Conservation (phyloP, 2,113 vertebrate genomes). For the Addax nasomaculatus region DNA sequence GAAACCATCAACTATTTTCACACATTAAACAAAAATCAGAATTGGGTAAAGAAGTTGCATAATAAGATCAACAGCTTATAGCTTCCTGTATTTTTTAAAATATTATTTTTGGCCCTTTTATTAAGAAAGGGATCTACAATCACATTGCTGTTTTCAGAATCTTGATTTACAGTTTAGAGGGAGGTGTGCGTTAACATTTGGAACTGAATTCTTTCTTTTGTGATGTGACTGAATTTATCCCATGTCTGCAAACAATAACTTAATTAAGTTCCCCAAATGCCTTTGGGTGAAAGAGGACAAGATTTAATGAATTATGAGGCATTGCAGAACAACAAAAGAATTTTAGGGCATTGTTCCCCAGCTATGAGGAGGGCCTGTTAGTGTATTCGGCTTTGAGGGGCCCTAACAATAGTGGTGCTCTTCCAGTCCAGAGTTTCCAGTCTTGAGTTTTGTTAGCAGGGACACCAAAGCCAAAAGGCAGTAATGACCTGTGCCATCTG, state of each 20-base stretch:
- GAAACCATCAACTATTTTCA: background rate
- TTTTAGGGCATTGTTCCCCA: conserved; percentile 45
- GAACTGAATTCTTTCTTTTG: conserved; percentile 27
- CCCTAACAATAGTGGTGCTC: background rate
- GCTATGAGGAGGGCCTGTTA: background rate
- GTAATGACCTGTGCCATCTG: background rate
- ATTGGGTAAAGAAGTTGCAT: background rate
- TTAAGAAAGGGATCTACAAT: background rate
- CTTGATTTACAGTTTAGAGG: background rate
- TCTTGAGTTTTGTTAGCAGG: background rate
- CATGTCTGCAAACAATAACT: conserved; percentile 46
- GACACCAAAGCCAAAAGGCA: background rate
- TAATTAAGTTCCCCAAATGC: conserved; percentile 37
- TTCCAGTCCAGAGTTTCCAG: background rate
- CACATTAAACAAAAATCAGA: background rate
- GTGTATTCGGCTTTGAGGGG: background rate
- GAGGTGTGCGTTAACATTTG: background rate
- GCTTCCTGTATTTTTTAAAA: background rate
- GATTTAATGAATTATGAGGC: conserved; percentile 11
- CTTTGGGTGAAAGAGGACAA: conserved; percentile 32
- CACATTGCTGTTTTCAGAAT: background rate
- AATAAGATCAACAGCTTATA: background rate
- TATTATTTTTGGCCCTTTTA: background rate
- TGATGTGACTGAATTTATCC: conserved; percentile 32
- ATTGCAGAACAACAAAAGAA: conserved; percentile 53